A percentile compares a stretch with the other conserved stretches of the same genome.
Evolutionary conservation across 2,113 vertebrate genomes (phyloP).

Genomic region (Corythornis vintsioides): DNA sequence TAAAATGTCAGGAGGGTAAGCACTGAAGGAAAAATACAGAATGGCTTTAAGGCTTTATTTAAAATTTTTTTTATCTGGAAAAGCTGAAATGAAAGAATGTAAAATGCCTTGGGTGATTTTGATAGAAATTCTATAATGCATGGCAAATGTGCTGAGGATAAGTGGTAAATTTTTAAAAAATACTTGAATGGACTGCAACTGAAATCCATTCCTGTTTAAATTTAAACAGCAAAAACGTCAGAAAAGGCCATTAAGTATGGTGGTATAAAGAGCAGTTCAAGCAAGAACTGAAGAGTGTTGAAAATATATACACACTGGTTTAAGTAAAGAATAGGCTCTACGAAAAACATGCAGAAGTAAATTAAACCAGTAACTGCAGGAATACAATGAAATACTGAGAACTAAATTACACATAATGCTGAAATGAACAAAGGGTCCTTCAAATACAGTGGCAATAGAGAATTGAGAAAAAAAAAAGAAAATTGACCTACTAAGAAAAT

Average conservation of each 20-base stretch:
- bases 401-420: background rate
- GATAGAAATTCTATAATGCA: constrained; percentile 19
- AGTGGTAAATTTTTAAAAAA: constrained; percentile 48
- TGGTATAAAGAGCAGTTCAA: constrained; percentile 10
- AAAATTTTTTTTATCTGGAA: background rate
- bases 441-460: background rate
- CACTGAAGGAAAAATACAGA: background rate
- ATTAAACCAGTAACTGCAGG: background rate
- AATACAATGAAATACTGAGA: background rate
- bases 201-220: constrained; percentile 45
- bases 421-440: background rate
- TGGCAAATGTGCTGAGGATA: background rate
- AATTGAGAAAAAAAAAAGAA: background rate
- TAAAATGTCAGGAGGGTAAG: background rate
- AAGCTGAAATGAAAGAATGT: background rate
- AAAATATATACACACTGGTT: background rate
- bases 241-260: constrained; percentile 24
- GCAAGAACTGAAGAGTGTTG: background rate
- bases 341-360: background rate
- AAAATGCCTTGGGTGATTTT: background rate
- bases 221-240: constrained; percentile 1
- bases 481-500: background rate
- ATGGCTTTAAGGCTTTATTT: background rate
- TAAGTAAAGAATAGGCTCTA: background rate
- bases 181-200: background rate